Conservation (phyloP, 2,113 vertebrate genomes). For the Dicentrarchus labrax region DNA sequence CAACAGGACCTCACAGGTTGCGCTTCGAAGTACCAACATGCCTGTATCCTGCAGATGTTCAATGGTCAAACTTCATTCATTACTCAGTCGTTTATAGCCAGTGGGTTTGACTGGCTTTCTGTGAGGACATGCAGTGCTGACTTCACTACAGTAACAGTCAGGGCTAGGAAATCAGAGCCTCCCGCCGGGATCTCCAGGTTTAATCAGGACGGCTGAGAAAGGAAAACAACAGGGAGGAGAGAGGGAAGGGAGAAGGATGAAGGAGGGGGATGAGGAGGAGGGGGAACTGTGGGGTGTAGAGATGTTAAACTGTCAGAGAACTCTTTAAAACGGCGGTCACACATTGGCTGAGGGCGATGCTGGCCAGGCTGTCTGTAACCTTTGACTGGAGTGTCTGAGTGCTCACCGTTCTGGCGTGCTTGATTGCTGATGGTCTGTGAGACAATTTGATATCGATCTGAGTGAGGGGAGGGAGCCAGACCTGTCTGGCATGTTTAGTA, state of each 20-base stretch:
- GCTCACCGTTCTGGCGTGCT: constrained; percentile 40
- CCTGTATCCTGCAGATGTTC: constrained; percentile 53
- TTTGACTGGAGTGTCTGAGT: constrained; percentile 78
- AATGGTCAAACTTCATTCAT: constrained; percentile 49
- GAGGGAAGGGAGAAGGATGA: not conserved
- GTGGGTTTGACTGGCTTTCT: constrained; percentile 45
- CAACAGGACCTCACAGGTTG: constrained; percentile 31
- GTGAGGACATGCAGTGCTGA: constrained; percentile 64
- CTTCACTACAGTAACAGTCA: constrained; percentile 75
- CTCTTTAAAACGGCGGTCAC: constrained; percentile 79
- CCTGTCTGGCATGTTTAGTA: constrained; percentile 71
- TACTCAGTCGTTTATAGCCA: constrained; percentile 24
- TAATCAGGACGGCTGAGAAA: constrained; percentile 74
- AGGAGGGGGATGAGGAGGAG: not conserved
- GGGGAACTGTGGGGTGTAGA: constrained; percentile 8
- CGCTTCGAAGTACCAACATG: constrained; percentile 13
- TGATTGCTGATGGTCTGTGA: constrained; percentile 67
- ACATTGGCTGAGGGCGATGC: constrained; percentile 47
- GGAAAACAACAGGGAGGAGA: constrained; percentile 62
- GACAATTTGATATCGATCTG: constrained; percentile 75
- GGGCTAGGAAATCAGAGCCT: constrained; percentile 70
- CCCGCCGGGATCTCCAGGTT: constrained; percentile 65
- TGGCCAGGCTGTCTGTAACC: constrained; percentile 73
- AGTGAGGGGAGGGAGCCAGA: constrained; percentile 41
- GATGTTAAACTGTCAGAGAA: constrained; percentile 87